Evolutionary conservation across 2,113 vertebrate species (phyloP).

Genomic region (Takifugu bimaculatus): DNA sequence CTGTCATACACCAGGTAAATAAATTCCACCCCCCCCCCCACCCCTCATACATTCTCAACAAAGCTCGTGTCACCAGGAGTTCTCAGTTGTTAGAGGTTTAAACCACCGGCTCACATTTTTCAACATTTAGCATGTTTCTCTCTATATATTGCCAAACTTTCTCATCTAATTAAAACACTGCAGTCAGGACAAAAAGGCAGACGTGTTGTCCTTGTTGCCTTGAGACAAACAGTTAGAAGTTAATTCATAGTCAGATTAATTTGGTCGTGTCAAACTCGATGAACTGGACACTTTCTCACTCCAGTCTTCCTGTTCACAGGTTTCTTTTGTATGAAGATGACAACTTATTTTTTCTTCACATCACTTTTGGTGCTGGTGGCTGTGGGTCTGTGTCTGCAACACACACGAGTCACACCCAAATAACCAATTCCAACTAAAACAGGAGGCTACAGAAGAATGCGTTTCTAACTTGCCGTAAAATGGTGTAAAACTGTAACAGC

Average conservation of each 20-base stretch:
- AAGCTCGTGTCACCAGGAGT: constrained; percentile 24
- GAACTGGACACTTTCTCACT: too few species aligned
- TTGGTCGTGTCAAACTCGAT: too few species aligned
- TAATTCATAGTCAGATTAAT: too few species aligned
- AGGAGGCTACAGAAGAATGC: constrained; percentile 1
- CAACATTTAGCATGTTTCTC: constrained; percentile 9
- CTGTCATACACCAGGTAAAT: constrained; percentile 54
- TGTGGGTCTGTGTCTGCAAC: constrained; percentile 16
- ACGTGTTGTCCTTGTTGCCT: constrained; percentile 13
- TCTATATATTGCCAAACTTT: neutral
- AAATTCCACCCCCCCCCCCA: constrained; percentile 24
- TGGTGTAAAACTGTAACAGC: constrained; percentile 1
- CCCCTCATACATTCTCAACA: constrained; percentile 36
- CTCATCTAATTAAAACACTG: too few species aligned
- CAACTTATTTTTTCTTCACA: neutral
- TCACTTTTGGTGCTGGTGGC: constrained; percentile 29
- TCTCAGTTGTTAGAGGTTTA: constrained; percentile 3
- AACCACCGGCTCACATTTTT: constrained; percentile 15
- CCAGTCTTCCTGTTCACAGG: too few species aligned
- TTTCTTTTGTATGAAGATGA: too few species aligned
- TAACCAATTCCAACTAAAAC: constrained; percentile 12
- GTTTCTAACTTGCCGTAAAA: neutral
- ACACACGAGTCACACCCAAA: constrained; percentile 6
- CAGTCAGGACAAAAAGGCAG: neutral
- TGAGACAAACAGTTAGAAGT: neutral